Base-by-base conservation (phyloP, 2,888 invertebrate genomes). In the Dryobotodes eremita region DNA sequence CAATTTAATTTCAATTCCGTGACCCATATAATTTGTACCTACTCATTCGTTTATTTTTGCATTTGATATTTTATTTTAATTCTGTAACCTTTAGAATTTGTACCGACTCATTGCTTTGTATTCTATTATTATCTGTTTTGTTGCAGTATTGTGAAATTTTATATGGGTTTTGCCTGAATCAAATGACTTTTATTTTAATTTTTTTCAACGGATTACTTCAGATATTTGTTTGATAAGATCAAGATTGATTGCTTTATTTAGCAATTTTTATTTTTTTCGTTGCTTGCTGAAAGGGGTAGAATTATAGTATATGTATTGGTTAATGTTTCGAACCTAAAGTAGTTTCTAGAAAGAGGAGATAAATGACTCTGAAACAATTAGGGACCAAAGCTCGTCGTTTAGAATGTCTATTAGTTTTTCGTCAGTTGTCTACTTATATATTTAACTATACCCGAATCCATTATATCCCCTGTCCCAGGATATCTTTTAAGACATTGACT, bases 191-290 rank as follows among this genome's bases (percentile, higher is more conserved):
- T 36, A 2, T 36, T 36, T 1, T 36, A 36, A 2, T 36, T 36
- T 36, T 36, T 36, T 1, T 36, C 31, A 75, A 86, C 71, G 79
- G 73, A 87, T 79, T 78, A 84, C 76, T 42, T 57, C 11, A 71
- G 61, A 80, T 78, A 72, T 71, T 83, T 72, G 61, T 71, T 78
- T 75, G 77, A 86, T 85, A 86, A 76, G 62, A 62, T 36, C 50
- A 79, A 81, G 79, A 85, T 81, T 86, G 75, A 85, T 85, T 71
- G 65, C 65, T 64, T 68, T 73, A 48, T 68, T 50, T 5, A 1
- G 26, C 8, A 0, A 31, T 68, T 84, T 74, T 77, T 59, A 26
- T 72, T 71, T 61, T 71, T 61, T 68, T 69, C 31, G 61, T 71
- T 71, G 23, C 15, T 26, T 23, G n/a, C 42, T 80, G 20, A 46